Percentiles rank a stretch among this genome's conserved stretches.
Evolutionary conservation across 2,797 vertebrate species (phyloP).

Genomic region (Syngnathus rostellatus): DNA sequence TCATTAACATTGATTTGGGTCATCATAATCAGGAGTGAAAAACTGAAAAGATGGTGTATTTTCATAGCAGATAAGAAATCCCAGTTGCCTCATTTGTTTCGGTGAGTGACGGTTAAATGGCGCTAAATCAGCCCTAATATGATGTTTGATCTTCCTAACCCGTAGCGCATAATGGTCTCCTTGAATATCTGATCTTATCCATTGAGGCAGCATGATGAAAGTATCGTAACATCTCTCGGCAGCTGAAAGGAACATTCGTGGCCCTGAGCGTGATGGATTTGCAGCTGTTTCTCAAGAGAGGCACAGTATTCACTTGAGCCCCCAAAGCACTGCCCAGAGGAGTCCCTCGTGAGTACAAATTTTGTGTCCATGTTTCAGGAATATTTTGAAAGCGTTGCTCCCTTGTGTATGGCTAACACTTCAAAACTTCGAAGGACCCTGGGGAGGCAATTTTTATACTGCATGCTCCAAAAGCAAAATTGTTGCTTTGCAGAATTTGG

Average conservation of each 20-base stretch:
- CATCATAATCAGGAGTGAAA: not conserved
- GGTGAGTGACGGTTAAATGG: constrained; percentile 53
- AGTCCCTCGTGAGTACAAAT: constrained; percentile 23
- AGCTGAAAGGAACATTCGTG: constrained; percentile 46
- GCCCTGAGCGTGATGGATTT: constrained; percentile 51
- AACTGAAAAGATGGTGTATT: not conserved
- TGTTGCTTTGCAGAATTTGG: constrained; percentile 18
- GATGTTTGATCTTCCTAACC: constrained; percentile 64
- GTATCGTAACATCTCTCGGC: constrained; percentile 35
- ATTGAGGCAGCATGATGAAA: constrained; percentile 55
- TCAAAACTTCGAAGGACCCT: not conserved
- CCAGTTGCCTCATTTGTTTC: constrained; percentile 42
- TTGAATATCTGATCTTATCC: constrained; percentile 56
- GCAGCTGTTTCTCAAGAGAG: constrained; percentile 23
- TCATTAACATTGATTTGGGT: not conserved
- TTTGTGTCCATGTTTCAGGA: constrained; percentile 24
- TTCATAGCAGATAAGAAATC: not conserved
- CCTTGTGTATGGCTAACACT: not conserved
- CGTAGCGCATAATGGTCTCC: constrained; percentile 50
- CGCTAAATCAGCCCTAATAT: constrained; percentile 65
- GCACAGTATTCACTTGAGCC: constrained; percentile 16
- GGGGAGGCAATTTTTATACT: not conserved
- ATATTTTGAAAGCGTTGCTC: constrained; percentile 2
- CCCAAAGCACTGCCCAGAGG: constrained; percentile 25
- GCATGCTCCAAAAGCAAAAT: not conserved